Evolutionary conservation across 2,113 vertebrate genomes (phyloP), one percentile per base, ranked within the genome.

Genomic region (Hippopotamus amphibius): DNA sequence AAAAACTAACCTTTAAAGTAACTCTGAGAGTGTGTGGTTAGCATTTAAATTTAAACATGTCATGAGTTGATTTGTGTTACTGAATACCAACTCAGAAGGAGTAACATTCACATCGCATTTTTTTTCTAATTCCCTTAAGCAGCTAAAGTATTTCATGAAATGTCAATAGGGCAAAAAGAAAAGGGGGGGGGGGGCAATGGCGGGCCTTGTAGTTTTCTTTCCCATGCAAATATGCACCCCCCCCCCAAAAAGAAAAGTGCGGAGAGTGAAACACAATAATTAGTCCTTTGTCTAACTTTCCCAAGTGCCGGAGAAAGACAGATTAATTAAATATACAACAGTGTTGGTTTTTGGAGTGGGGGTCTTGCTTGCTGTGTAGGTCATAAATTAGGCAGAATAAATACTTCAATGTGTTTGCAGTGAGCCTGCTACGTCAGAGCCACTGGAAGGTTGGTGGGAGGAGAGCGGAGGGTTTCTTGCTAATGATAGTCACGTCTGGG

Each of bases 1-100:
- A 99, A 99, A 99, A 99, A 99, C 99, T 99, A 99, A 99, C 99
- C 99, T 99, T 99, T 99, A 99, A 99, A 99, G 99, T 99, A 99
- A 99, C 99, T 99, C 99, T 98, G 99, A 98, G 99, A 99, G 99
- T 99, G 99, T 99, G 99, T 98, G 99, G 99, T 99, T 99, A 99
- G 99, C 99, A 99, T 98, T 99, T 99, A 99, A 99, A 99, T 99
- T 99, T 99, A 99, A 99, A 99, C 99, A 99, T 99, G 99, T 99
- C 98, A 98, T 98, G 98, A 99, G 98, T 99, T 99, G 98, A 99
- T 99, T 99, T 99, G 99, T 99, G 99, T 99, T 99, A 95, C 98
- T 98, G 98, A 99, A 99, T 99, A 99, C 98, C 98, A 99, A 98
- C 98, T 99, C 98, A 97, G 98, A 98, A 99, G 98, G 98, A 99